Percentiles rank a stretch among this genome's conserved stretches.
Evolutionary conservation across 2,888 invertebrate genomes (phyloP).

Genomic region (Eudasyphora cyanicolor): DNA sequence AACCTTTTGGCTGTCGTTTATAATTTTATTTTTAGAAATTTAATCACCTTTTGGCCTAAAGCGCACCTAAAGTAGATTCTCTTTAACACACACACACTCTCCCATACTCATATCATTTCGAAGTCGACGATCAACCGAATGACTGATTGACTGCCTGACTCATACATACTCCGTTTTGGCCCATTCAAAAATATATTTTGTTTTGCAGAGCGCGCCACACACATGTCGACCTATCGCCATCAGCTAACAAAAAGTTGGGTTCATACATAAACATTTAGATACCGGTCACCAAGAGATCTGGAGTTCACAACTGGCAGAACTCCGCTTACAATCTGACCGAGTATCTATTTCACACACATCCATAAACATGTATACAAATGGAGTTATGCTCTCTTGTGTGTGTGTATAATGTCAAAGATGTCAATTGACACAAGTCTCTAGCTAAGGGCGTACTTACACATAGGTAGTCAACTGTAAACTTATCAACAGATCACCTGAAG

Average conservation of each 20-base stretch:
- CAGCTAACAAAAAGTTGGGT: neutral
- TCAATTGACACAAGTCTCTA: too few relatives aligned
- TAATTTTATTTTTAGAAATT: conserved; percentile 70
- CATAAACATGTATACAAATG: too few relatives aligned
- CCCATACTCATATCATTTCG: neutral
- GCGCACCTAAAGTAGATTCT: neutral
- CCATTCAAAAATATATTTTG: conserved; percentile 1
- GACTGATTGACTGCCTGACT: neutral
- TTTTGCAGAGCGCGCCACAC: neutral
- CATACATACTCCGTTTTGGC: neutral
- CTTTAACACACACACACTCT: neutral
- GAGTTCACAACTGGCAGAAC: neutral
- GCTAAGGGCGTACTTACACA: too few relatives aligned
- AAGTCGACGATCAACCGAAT: too few relatives aligned
- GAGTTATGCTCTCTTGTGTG: too few relatives aligned
- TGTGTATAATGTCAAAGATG: too few relatives aligned
- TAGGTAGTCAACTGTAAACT: too few relatives aligned
- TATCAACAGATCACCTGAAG: too few relatives aligned
- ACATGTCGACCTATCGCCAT: neutral
- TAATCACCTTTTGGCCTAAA: conserved; percentile 66
- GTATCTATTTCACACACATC: neutral
- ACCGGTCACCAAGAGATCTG: conserved; percentile 12
- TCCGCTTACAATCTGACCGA: neutral
- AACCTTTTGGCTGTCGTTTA: conserved; percentile 62
- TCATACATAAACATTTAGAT: neutral